Evolutionary conservation across 2,113 vertebrate genomes (phyloP).

Genomic region (Pangasianodon gigas): DNA sequence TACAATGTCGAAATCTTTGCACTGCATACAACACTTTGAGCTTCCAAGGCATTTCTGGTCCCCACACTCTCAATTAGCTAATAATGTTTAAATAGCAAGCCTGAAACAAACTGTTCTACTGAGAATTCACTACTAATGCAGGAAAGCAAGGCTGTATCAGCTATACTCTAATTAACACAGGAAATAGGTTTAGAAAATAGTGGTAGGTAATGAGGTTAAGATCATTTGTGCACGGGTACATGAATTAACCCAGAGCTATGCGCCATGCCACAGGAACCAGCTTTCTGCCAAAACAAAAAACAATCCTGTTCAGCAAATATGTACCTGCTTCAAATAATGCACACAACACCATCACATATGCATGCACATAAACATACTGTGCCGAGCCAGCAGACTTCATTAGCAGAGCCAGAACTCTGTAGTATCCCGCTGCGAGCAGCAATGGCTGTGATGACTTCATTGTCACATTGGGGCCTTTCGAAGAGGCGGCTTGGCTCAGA

Average conservation of each 20-base stretch:
- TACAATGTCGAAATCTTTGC: not conserved
- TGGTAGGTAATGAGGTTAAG: not conserved
- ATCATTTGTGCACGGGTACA: not conserved
- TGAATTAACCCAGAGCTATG: constrained; percentile 33
- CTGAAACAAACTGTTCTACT: not conserved
- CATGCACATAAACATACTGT: constrained; percentile 10
- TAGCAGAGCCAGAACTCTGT: constrained; percentile 6
- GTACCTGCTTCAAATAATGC: constrained; percentile 12
- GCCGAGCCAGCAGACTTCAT: constrained; percentile 1
- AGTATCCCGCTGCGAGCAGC: constrained; percentile 5
- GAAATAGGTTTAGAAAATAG: not conserved
- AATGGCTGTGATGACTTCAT: constrained; percentile 12
- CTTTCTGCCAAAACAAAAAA: not conserved
- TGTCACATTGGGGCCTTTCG: constrained; percentile 6
- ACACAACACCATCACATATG: constrained; percentile 17
- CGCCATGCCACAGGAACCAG: not conserved
- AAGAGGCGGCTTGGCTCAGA: constrained; percentile 2
- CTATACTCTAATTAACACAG: not conserved
- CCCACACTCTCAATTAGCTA: not conserved
- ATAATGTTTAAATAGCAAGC: not conserved
- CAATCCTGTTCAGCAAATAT: not conserved
- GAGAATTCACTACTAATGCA: not conserved
- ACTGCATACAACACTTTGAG: not conserved
- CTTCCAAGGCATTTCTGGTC: not conserved
- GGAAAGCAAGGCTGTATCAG: not conserved